These are phyloP conservation scores for Toxonevra muliebris DNA, from an alignment of 2,888 invertebrate species.

Conservation along the genomic window DNA sequence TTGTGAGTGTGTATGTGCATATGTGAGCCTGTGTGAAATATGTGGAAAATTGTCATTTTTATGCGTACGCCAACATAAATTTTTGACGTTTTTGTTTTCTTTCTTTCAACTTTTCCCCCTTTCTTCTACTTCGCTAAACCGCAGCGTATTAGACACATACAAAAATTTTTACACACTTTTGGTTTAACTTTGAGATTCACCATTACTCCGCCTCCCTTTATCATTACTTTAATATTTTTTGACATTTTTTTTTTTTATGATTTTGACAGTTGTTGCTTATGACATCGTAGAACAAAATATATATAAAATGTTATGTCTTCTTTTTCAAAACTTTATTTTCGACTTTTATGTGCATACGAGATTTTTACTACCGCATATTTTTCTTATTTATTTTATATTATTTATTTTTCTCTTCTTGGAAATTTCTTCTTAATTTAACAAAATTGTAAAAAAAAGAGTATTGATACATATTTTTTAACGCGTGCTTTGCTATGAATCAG, in stretches of 20 bases:
- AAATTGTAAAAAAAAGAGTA: too few relatives aligned
- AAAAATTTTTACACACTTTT: background rate
- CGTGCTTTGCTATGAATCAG: too few relatives aligned
- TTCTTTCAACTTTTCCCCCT: background rate
- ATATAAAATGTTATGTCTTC: conserved; percentile 36
- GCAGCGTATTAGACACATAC: background rate
- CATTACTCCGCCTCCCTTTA: background rate
- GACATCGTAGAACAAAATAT: conserved; percentile 29
- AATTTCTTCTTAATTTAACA: too few relatives aligned
- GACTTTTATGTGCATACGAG: background rate
- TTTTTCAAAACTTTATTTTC: background rate
- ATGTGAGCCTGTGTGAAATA: conserved; percentile 16
- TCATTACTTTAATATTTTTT: background rate
- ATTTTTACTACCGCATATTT: too few relatives aligned
- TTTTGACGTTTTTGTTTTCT: conserved; percentile 13
- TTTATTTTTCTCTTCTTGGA: too few relatives aligned
- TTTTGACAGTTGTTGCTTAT: conserved; percentile 31
- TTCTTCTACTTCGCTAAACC: background rate
- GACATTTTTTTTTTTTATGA: background rate
- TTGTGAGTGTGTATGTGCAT: too few relatives aligned
- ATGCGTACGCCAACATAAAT: conserved; percentile 29
- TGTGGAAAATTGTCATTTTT: conserved; percentile 35
- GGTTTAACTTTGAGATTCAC: background rate
- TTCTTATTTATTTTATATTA: too few relatives aligned
- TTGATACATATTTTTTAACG: too few relatives aligned